Evolutionary conservation across 2,888 invertebrate genomes (phyloP).

Genomic region (Crossocerus cetratus): DNA sequence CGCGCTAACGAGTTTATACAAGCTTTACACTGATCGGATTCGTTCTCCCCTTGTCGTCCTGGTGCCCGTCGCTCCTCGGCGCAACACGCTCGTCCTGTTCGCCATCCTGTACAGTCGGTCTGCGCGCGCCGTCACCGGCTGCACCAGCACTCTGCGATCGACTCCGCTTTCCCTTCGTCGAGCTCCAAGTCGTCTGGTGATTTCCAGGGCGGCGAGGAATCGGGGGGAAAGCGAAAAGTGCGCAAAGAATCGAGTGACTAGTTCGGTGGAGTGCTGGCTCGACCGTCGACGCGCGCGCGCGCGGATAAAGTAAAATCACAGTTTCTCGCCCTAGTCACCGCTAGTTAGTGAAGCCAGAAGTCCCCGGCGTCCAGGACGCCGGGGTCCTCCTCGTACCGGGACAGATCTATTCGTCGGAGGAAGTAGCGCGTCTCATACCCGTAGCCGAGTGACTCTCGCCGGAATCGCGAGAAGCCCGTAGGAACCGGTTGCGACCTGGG

Average conservation of each 20-base stretch:
- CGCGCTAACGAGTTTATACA: background rate
- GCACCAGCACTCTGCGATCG: background rate
- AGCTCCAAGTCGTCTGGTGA: background rate
- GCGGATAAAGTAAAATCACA: conserved; percentile 67
- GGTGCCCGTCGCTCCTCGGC: background rate
- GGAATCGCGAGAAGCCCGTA: background rate
- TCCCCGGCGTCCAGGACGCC: conserved; percentile 15
- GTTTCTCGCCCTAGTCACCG: conserved; percentile 47
- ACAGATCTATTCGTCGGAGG: background rate
- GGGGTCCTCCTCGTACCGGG: conserved; percentile 9
- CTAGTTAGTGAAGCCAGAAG: conserved; percentile 21
- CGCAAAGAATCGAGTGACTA: background rate
- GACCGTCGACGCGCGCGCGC: conserved; percentile 9
- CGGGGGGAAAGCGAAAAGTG: background rate
- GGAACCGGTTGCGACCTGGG: too few species aligned
- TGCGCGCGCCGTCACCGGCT: background rate
- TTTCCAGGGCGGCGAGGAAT: background rate
- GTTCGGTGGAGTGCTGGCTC: conserved; percentile 12
- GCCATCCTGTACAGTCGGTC: background rate
- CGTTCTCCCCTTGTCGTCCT: background rate
- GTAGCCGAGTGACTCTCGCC: background rate
- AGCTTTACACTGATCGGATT: background rate
- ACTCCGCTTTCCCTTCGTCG: background rate
- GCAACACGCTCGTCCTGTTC: background rate
- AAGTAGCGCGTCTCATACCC: background rate